Base-by-base conservation (phyloP, 2,888 invertebrate genomes). In the Agonopterix arenella region DNA sequence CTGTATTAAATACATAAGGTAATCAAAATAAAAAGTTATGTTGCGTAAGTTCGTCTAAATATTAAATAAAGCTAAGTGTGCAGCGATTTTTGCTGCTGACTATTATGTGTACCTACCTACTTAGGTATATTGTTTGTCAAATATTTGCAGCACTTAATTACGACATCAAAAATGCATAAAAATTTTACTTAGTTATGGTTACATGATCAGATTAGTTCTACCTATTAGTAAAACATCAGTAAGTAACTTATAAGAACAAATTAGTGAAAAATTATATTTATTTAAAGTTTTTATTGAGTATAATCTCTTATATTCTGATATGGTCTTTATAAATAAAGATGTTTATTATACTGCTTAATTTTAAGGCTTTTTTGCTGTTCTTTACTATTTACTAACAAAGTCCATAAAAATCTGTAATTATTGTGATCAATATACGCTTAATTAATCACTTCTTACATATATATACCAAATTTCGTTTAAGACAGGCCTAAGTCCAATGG, bases 341-440 rank as follows among this genome's bases (percentile, higher is more conserved):
- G 61, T 57, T 54, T 45, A 42, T 68, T n/a, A 64, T 67, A 68
- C 56, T 62, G 59, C 50, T 49, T 53, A 48, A 45, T 44, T 45
- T 38, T 47, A 66, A 62, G 63, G 68, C 65, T 76, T 72, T 60
- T 28, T 61, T 69, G 57, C 60, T 70, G 66, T 73, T 66, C 59
- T 62, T 63, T 65, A 68, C 62, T 68, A 64, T 63, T 5, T 28
- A 28, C 28, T 62, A 60, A 54, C 47, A 59, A 68, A 71, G 70
- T 77, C 69, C 71, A 70, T 66, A 58, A 61, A 61, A 40, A 40
- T 40, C 9, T 40, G 40, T n/a, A n/a, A 40, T 28, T 28, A 68
- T 65, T 74, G 82, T 83, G 78, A 80, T 78, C 68, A 56, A 59
- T 58, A 63, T 75, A 80, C 76, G 80, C 80, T 79, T 76, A 62